Conservation (phyloP, 2,888 invertebrate genomes). For the Spodoptera exigua region DNA sequence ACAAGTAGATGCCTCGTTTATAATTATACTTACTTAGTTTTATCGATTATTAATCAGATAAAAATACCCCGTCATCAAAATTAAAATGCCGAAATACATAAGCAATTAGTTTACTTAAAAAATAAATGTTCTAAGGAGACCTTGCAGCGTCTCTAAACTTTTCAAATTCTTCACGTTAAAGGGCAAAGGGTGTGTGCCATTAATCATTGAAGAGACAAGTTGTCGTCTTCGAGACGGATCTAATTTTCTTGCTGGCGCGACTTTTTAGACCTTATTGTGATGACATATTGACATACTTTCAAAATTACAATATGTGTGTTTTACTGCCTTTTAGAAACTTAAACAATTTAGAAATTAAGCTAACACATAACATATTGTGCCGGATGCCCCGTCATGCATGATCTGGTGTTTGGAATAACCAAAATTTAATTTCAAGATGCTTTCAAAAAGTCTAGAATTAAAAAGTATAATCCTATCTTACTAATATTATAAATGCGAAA, state of each 20-base stretch:
- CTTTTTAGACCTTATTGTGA: slow-evolving; percentile 6
- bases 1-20: no score
- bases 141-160: slow-evolving; percentile 48
- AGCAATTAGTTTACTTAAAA: slow-evolving; percentile 46
- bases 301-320: not conserved
- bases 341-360: no score
- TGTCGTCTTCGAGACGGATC: slow-evolving; percentile 56
- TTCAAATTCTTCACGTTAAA: slow-evolving; percentile 41
- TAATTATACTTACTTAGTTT: no score
- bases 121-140: slow-evolving; percentile 45
- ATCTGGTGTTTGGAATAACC: no score
- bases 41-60: slow-evolving; percentile 17
- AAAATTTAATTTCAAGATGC: no score
- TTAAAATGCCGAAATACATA: slow-evolving; percentile 51
- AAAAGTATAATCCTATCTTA: no score
- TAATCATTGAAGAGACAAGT: slow-evolving; percentile 60
- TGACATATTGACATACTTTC: slow-evolving; percentile 7
- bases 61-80: slow-evolving; percentile 19
- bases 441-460: no score
- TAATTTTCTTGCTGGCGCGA: slow-evolving; percentile 45
- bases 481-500: no score
- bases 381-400: no score
- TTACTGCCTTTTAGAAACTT: not conserved
- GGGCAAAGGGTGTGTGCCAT: slow-evolving; percentile 56
- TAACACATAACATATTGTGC: no score